Percentiles rank a stretch among this genome's conserved stretches.
phyloP scores from a whole-genome alignment of 2,113 vertebrate species.

The Montifringilla adamsi region DNA sequence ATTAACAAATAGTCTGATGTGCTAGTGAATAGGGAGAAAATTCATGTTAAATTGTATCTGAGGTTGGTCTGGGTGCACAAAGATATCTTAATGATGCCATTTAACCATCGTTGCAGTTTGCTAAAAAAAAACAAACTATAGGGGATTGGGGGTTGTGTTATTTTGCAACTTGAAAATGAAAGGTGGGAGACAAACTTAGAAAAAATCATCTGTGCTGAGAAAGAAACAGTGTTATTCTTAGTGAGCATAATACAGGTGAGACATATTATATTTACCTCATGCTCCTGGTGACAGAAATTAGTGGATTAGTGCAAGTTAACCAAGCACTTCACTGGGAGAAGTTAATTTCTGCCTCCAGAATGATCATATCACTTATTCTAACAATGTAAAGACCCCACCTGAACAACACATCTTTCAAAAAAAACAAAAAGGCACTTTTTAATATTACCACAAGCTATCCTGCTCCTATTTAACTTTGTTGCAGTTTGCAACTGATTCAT shows the following conservation, averaged over 20 bases:
- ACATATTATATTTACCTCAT: fast-evolving
- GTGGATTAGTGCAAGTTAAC: neutral
- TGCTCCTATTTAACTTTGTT: neutral
- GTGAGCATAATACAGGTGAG: neutral
- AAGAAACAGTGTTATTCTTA: neutral
- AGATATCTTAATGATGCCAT: neutral
- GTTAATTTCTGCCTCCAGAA: neutral
- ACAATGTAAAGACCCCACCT: neutral
- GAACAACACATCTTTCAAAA: neutral
- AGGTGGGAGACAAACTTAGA: neutral
- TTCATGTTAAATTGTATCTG: neutral
- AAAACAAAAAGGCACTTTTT: neutral
- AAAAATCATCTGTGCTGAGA: neutral
- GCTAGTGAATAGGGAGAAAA: neutral
- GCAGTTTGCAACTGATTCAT: neutral
- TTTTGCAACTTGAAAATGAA: neutral
- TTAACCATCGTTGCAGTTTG: neutral
- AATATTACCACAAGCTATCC: neutral
- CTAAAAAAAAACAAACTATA: neutral
- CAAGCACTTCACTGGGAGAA: neutral
- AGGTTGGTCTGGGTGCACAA: neutral
- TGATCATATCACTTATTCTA: neutral
- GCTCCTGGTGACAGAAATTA: neutral
- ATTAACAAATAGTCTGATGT: neutral
- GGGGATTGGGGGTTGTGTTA: fast-evolving